Base-by-base conservation (phyloP, 2,888 invertebrate species). In the Teleogryllus oceanicus region DNA sequence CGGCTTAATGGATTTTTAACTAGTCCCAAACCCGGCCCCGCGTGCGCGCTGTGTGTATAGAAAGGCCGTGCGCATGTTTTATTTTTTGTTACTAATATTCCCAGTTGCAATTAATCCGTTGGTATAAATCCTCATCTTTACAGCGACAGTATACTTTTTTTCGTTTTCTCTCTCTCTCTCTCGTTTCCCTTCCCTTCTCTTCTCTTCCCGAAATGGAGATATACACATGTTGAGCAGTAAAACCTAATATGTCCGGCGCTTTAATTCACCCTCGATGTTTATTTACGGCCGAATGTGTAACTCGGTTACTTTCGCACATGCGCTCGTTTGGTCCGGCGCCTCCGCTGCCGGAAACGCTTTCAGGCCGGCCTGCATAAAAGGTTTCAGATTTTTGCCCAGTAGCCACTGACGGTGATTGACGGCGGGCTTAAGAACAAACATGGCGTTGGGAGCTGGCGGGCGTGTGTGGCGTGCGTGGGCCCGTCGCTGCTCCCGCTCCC, bases 201-300 rank as follows among this genome's bases (percentile, higher is more conserved):
- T 62, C 62, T 10, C 13, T 16, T 62, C 62, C 62, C 62, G 37
- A 62, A 62, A 62, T 62, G 62, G 62, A 62, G 62, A 62, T 62
- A 62, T 62, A 62, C 62, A 62, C 62, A 62, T 62, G 16, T n/a
- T 62, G 62, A 62, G n/a, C 62, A 62, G 62, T 62, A 62, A 62
- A 62, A 62, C 62, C 62, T 62, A 62, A 62, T 62, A 62, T 62
- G 62, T 62, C 62, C 16, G 62, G n/a, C 62, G 62, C 62, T 62
- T 62, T 62, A 62, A 62, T 62, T 62, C 62, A 62, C 62, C 62
- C 16, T 62, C 62, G 16, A 62, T 62, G 62, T 62, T 62, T 62
- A 62, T 62, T 62, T 62, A 62, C 62, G 62, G 62, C n/a, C 62
- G 62, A 62, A 62, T 62, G 62, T 62, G 62, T 16, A 62, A 62